A percentile compares a stretch with the other conserved stretches of the same genome.
Evolutionary conservation across 1,140 invertebrate species (phyloP).

Genomic region (Paralvinella palmiformis): DNA sequence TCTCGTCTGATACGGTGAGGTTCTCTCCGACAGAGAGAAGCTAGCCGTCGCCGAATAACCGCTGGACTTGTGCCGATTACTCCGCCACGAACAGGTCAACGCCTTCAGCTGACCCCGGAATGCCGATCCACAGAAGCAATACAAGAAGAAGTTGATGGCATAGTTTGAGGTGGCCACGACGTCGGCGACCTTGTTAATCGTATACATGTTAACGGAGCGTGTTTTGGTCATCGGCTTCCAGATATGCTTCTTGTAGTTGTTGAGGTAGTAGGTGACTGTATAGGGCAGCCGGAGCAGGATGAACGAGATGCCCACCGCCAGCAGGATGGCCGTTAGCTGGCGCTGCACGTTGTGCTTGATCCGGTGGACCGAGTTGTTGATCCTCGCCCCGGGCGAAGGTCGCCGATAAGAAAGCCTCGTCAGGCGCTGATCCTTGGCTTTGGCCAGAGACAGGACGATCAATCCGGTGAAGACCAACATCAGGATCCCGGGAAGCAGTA

Average conservation of each 20-base stretch:
- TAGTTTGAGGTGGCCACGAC: slow-evolving; percentile 15
- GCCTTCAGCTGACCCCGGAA: slow-evolving; percentile 13
- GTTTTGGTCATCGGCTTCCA: neutral
- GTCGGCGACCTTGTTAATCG: slow-evolving; percentile 1
- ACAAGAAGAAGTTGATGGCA: slow-evolving; percentile 17
- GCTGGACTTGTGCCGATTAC: too few relatives aligned
- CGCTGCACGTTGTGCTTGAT: neutral
- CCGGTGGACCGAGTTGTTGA: neutral
- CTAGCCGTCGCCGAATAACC: too few relatives aligned
- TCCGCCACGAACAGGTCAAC: too few relatives aligned
- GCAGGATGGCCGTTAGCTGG: slow-evolving; percentile 14
- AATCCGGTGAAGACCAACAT: slow-evolving; percentile 7
- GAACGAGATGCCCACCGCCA: slow-evolving; percentile 8
- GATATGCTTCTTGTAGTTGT: neutral
- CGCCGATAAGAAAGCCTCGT: neutral
- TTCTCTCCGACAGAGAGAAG: too few relatives aligned
- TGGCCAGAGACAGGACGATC: neutral
- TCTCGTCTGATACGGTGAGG: too few relatives aligned
- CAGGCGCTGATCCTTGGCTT: neutral
- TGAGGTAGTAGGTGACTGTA: slow-evolving; percentile 11
- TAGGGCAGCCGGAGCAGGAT: slow-evolving; percentile 12
- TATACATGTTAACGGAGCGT: neutral
- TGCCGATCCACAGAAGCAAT: slow-evolving; percentile 12
- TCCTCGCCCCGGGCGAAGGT: too few relatives aligned
- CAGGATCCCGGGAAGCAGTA: neutral